Conservation (phyloP, 2,888 invertebrate species). For the Pristionchus fissidentatus region DNA sequence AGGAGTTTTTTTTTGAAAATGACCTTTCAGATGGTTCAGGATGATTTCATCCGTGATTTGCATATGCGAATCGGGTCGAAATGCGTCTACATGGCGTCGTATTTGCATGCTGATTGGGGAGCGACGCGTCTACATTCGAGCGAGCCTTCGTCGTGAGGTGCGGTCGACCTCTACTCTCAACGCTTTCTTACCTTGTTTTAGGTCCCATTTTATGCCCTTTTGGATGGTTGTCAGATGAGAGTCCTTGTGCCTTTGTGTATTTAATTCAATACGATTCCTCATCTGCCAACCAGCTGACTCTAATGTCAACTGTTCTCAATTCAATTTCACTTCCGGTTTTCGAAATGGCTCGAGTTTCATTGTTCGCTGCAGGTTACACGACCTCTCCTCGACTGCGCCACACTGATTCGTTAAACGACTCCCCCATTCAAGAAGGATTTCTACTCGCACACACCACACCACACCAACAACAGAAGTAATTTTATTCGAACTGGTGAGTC, state of each 20-base stretch:
- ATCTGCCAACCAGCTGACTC: too few species aligned
- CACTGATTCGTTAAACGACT: conserved; percentile 34
- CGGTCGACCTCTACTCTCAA: neutral
- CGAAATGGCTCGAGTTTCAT: too few species aligned
- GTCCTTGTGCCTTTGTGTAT: too few species aligned
- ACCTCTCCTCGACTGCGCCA: neutral
- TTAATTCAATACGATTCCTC: too few species aligned
- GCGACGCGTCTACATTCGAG: neutral
- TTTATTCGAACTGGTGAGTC: conserved; percentile 29
- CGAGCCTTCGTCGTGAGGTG: neutral
- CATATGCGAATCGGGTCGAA: neutral
- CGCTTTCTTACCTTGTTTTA: too few species aligned
- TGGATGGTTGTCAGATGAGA: too few species aligned
- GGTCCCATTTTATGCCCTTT: too few species aligned
- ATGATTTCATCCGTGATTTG: neutral
- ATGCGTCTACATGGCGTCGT: neutral
- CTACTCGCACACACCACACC: conserved; percentile 23
- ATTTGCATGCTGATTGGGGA: conserved; percentile 36
- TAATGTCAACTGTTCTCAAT: too few species aligned
- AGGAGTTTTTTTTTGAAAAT: neutral
- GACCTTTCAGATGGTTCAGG: neutral
- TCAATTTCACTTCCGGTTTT: too few species aligned
- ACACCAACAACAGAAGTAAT: conserved; percentile 21
- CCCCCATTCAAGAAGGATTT: conserved; percentile 13
- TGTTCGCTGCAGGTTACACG: too few species aligned